phyloP scores from a whole-genome alignment of 2,113 vertebrate species.

The Butorides virescens region DNA sequence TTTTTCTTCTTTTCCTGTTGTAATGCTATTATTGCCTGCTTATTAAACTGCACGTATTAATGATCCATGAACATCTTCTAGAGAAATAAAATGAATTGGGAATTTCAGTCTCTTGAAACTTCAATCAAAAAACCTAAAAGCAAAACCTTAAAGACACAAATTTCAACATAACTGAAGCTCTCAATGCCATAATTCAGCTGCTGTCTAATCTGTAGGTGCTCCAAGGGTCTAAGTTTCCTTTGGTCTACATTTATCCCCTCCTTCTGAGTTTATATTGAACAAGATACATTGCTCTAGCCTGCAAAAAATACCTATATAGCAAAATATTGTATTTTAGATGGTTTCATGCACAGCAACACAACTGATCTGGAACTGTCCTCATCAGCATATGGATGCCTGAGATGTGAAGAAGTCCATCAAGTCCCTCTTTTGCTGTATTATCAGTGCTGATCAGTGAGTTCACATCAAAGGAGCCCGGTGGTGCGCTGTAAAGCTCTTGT shows the following conservation, averaged over 20 bases:
- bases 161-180: background rate
- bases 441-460: background rate
- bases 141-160: background rate
- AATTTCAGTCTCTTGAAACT: background rate
- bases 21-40: background rate
- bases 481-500: background rate
- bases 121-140: background rate
- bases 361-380: background rate
- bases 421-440: background rate
- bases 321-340: background rate
- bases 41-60: background rate
- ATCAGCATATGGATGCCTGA: background rate
- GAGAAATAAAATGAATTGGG: background rate
- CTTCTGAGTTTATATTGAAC: background rate
- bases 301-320: background rate
- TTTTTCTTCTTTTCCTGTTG: background rate
- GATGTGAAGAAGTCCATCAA: background rate
- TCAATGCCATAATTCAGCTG: background rate
- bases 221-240: background rate
- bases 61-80: background rate
- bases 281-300: background rate
- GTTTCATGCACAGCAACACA: background rate
- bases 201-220: background rate
- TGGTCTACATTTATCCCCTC: background rate
- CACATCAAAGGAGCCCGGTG: background rate